Evolutionary conservation across 2,888 invertebrate species (phyloP), one percentile per base, ranked within the genome.

Genomic region (Pseudeuparius sepicola): DNA sequence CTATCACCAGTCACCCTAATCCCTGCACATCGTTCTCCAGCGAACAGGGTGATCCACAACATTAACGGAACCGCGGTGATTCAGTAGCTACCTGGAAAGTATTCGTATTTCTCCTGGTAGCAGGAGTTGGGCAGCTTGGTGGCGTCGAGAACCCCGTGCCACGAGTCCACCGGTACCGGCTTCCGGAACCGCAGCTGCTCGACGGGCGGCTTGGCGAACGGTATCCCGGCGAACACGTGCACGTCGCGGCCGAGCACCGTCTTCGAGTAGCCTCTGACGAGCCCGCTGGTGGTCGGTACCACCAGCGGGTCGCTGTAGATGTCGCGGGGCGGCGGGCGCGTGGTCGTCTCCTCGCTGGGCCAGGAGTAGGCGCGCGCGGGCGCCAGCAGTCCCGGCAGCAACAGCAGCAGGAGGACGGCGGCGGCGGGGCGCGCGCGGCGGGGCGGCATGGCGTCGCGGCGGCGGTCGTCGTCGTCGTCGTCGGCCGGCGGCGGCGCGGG

Each of bases 121-220:
- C 92, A 92, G 45, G 86, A 83, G 56, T 89, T 85, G 18, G 90
- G 85, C 59, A 84, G 67, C 24, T 72, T 68, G 4, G 78, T 85
- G 20, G 89, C 85, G 62, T 89, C 83, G 30, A 81, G 66, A 7
- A 87, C 78, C 1, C 86, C 86, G 54, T 83, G 81, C 89, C 89
- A 90, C 0, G 85, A 83, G 45, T 86, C 85, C 40, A 85, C 75
- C 6, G 87, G 84, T 31, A 85, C 78, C 6, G 92, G 92, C 49
- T 81, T 78, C 30, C 84, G 73, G 64, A 90, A 92, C 51, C 92
- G 70, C 41, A 90, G 68, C 35, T 82, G 80, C 9, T 87, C 89
- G 26, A 90, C 62, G 2, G 92, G 90, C 2, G 90, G 84, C 59
- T 88, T 86, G 4, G 90, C 92, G 57, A 87, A 92, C 10, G 92